A percentile compares a stretch with the other conserved stretches of the same genome.
Evolutionary conservation across 30 jellyfish, hydroid and myxozoan species (phyloP).

Genomic region (Aurelia coerulea): DNA sequence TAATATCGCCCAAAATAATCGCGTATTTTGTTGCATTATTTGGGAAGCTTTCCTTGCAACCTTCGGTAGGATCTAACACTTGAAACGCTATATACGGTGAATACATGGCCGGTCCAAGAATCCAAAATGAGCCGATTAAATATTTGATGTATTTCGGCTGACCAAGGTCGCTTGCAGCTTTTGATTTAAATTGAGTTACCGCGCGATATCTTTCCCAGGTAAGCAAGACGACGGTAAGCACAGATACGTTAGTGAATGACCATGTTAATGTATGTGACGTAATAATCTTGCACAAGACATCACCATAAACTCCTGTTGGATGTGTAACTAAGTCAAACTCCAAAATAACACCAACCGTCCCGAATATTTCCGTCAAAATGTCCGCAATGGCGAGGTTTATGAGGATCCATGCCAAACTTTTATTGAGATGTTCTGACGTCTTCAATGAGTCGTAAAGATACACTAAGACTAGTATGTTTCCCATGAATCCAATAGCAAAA

Average conservation of each 20-base stretch:
- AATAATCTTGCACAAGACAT: constrained; percentile 48
- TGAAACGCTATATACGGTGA: constrained; percentile 69
- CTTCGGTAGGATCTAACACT: constrained; percentile 9
- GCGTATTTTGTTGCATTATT: constrained; percentile 25
- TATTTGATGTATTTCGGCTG: constrained; percentile 2
- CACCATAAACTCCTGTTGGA: constrained; percentile 65
- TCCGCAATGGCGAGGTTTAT: constrained; percentile 61
- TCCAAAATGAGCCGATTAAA: constrained; percentile 51
- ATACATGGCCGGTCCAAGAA: constrained; percentile 42
- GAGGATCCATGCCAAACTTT: constrained; percentile 29
- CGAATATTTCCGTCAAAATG: constrained; percentile 65
- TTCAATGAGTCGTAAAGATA: constrained; percentile 57
- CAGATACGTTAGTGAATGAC: constrained; percentile 73
- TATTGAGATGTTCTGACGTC: constrained; percentile 32
- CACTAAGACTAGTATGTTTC: constrained; percentile 46
- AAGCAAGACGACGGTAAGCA: constrained; percentile 48
- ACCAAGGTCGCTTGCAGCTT: constrained; percentile 8
- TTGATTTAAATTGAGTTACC: constrained; percentile 43
- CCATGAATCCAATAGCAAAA: constrained; percentile 49
- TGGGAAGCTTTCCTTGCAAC: constrained; percentile 59
- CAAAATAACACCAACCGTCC: constrained; percentile 23
- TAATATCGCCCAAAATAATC: constrained; percentile 23
- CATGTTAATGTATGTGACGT: constrained; percentile 63
- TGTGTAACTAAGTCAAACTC: constrained; percentile 42
- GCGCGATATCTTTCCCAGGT: constrained; percentile 82